Base-by-base conservation (phyloP, 2,888 invertebrate species). In the Apomyelois bistriatella region DNA sequence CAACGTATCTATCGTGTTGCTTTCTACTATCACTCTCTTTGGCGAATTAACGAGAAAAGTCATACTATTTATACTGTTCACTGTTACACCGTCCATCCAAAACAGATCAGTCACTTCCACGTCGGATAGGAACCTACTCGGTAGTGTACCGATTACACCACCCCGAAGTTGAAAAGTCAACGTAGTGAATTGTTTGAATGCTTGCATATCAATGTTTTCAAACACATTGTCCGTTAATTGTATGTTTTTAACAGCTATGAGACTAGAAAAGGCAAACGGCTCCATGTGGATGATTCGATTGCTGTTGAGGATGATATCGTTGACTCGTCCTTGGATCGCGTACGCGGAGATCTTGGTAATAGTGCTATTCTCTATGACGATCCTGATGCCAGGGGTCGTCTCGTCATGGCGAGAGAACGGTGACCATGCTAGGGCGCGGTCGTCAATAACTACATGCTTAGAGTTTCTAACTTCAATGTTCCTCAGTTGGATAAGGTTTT, bases 121-220 rank as follows among this genome's bases (percentile, higher is more conserved):
- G 65, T 96, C 95, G 54, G 94, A 94, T 72, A 96, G 92, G 54
- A 93, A 92, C 57, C 94, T 91, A 63, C 95, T 95, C 3, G 95
- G 95, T 55, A 95, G 75, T 49, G 85, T 87, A 28, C 85, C 80
- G 46, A 95, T 91, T 9, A 71, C 81, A 16, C 94, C 93, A 3
- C 94, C 93, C 40, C 91, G 89, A 49, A 96, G 78, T 59, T 92
- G 85, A 58, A 96, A 91, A 60, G 92, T 92, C 35, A 92, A 91
- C 0, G 94, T 92, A 22, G 93, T 92, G 70, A 96, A 95, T 79
- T 95, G 95, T 70, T 96, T 96, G 68, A 96, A 95, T 1, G 95
- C 93, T 81, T 96, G 93, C 38, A 92, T 91, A 61, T 94, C 93
- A 46, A 95, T 91, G 48, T 85, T 91, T 40, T 91, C 86, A 42